Evolutionary conservation across 2,888 invertebrate species (phyloP).

Genomic region (Leucozona laternaria): DNA sequence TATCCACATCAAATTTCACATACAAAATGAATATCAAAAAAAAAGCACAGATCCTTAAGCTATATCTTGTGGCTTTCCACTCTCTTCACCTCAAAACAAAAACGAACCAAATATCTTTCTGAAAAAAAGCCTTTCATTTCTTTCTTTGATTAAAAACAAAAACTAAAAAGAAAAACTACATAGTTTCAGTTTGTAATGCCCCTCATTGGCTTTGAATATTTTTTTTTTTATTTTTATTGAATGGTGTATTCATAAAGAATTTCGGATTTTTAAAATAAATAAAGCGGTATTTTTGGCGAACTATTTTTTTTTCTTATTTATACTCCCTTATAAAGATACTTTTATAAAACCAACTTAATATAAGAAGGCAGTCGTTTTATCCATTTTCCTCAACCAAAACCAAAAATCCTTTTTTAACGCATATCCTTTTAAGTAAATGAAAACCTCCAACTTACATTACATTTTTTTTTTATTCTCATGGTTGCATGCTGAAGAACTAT

Average conservation of each 20-base stretch:
- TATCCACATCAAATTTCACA: constrained; percentile 42
- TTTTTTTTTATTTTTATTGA: constrained; percentile 44
- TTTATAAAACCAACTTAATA: constrained; percentile 12
- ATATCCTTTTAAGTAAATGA: constrained; percentile 63
- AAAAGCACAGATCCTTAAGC: constrained; percentile 67
- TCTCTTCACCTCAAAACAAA: constrained; percentile 40
- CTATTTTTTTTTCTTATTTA: not conserved
- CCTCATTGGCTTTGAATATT: constrained; percentile 42
- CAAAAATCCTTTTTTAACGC: constrained; percentile 47
- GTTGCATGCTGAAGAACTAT: constrained; percentile 64
- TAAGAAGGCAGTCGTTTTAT: constrained; percentile 55
- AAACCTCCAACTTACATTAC: constrained; percentile 39
- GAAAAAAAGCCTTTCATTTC: constrained; percentile 37
- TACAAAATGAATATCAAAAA: constrained; percentile 24
- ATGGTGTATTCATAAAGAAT: constrained; percentile 39
- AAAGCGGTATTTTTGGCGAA: constrained; percentile 67
- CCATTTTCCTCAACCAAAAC: not conserved
- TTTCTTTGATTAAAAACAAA: constrained; percentile 39
- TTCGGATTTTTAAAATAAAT: constrained; percentile 15
- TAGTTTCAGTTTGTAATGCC: not conserved
- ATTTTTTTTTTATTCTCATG: constrained; percentile 18
- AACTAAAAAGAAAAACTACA: constrained; percentile 7
- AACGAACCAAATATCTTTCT: not conserved
- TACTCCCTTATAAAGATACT: not conserved
- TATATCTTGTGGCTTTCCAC: constrained; percentile 70